A percentile compares a stretch with the other conserved stretches of the same genome.
phyloP scores from a whole-genome alignment of 2,113 vertebrate genomes.

The Salvator merianae region DNA sequence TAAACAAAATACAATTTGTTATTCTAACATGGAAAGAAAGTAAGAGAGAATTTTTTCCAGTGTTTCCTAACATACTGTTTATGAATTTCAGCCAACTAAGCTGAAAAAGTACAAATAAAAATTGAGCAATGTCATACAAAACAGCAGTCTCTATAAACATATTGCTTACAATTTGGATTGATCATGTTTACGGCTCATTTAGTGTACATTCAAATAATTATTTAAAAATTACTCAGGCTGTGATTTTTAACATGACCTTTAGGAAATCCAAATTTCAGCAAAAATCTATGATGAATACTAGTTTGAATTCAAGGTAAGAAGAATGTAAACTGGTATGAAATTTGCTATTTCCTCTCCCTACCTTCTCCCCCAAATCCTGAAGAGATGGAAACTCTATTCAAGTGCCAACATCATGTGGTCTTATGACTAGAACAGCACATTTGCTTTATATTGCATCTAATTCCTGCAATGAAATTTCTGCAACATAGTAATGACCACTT shows the following conservation, averaged over 20 bases:
- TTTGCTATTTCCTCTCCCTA: not conserved
- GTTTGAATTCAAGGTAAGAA: not conserved
- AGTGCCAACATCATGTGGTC: not conserved
- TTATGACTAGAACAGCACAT: not conserved
- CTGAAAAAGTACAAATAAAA: not conserved
- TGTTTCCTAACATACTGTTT: not conserved
- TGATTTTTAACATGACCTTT: not conserved
- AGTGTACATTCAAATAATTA: not conserved
- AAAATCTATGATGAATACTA: not conserved
- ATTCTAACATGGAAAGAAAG: no score
- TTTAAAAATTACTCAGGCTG: not conserved
- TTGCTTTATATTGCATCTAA: not conserved
- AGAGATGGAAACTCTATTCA: not conserved
- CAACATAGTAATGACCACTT: not conserved
- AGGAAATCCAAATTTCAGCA: not conserved
- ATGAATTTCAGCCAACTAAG: not conserved
- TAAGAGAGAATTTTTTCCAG: not conserved
- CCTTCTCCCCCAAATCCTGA: no score
- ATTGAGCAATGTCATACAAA: no score
- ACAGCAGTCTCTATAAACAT: not conserved
- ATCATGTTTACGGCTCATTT: not conserved
- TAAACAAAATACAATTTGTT: no score
- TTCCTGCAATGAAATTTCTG: not conserved
- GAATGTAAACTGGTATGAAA: fast-evolving
- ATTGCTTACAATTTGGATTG: not conserved